phyloP scores from a whole-genome alignment of 1,140 invertebrate genomes.

The Macrotrachela quadricornifera region DNA sequence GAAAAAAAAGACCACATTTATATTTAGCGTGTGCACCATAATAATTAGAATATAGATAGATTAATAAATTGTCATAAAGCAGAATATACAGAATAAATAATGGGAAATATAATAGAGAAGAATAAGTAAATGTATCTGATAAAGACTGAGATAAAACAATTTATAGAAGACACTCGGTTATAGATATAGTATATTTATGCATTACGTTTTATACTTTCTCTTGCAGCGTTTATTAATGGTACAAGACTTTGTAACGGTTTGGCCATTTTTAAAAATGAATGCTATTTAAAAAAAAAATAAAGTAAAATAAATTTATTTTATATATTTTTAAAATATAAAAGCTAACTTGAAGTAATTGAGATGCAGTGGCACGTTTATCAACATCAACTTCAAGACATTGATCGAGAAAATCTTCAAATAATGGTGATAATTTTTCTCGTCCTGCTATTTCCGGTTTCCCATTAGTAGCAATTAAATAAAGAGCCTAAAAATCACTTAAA shows the following conservation, averaged over 20 bases:
- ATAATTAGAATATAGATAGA: no score
- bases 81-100: no score
- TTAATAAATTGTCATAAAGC: no score
- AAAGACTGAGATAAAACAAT: no score
- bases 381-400: constrained; percentile 9
- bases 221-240: constrained; percentile 86
- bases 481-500: constrained; percentile 35
- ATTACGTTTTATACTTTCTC: constrained; percentile 36
- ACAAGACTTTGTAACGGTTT: constrained; percentile 80
- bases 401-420: constrained; percentile 6
- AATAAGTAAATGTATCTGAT: no score
- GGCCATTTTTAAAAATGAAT: constrained; percentile 85
- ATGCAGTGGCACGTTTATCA: constrained; percentile 2
- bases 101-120: no score
- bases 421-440: constrained; percentile 2
- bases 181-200: no score
- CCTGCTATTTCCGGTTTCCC: constrained; percentile 23
- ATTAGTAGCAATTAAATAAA: constrained; percentile 61
- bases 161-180: no score
- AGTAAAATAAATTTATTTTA: constrained; percentile 6
- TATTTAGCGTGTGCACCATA: no score
- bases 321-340: neutral
- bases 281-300: constrained; percentile 40
- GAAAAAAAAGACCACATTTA: no score
- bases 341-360: constrained; percentile 39